Evolutionary conservation across 1,140 invertebrate species (phyloP).

Genomic region (Drosophila orosa): DNA sequence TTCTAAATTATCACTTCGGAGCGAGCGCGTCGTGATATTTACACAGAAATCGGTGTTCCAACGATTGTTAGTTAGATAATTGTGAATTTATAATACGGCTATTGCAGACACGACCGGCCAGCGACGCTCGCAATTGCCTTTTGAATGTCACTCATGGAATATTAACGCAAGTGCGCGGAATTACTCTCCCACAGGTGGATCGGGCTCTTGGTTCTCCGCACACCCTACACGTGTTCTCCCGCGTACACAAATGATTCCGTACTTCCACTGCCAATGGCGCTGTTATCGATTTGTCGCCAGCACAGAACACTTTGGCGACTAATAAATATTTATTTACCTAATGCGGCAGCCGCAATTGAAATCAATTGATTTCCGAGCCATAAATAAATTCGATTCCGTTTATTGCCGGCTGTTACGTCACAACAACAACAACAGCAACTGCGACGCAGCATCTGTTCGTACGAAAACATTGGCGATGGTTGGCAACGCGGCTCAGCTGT

Average conservation of each 20-base stretch:
- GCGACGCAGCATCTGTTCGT: constrained; percentile 20
- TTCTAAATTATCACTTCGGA: constrained; percentile 55
- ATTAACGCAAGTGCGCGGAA: constrained; percentile 13
- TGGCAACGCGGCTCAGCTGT: constrained; percentile 67
- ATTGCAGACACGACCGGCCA: constrained; percentile 46
- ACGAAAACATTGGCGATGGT: constrained; percentile 14
- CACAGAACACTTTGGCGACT: constrained; percentile 5
- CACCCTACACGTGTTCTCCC: constrained; percentile 31
- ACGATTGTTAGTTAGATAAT: constrained; percentile 72
- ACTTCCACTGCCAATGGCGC: background rate
- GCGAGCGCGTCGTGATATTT: constrained; percentile 20
- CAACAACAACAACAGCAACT: constrained; percentile 21
- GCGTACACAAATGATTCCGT: constrained; percentile 2
- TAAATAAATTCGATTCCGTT: constrained; percentile 44
- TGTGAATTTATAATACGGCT: constrained; percentile 54
- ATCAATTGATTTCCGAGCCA: constrained; percentile 37
- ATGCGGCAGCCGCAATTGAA: constrained; percentile 27
- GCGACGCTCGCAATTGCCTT: constrained; percentile 25
- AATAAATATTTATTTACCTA: constrained; percentile 21
- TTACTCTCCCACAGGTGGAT: constrained; percentile 32
- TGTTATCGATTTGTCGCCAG: constrained; percentile 42
- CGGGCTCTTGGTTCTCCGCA: constrained; percentile 2
- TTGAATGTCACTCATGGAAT: constrained; percentile 46
- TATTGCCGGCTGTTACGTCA: constrained; percentile 53
- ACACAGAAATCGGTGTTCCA: constrained; percentile 58